Conservation (phyloP, 2,113 vertebrate genomes). For the Eurystomus gularis region DNA sequence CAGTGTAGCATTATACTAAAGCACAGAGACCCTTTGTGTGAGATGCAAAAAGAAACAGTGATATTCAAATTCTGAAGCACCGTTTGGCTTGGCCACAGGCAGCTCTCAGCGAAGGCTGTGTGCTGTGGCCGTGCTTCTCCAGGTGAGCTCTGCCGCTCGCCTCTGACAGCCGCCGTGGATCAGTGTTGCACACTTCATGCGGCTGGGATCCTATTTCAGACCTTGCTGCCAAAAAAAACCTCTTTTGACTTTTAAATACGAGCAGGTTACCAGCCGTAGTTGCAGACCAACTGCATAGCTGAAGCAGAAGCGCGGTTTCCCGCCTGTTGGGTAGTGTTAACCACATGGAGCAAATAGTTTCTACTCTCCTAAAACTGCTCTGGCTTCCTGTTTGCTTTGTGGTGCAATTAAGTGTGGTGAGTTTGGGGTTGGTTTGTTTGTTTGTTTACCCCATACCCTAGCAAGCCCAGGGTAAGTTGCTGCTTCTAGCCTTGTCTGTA, state of each 20-base stretch:
- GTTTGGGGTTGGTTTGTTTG: neutral
- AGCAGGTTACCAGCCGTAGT: neutral
- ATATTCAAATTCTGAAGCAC: neutral
- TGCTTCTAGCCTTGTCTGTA: neutral
- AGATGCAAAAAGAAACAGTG: neutral
- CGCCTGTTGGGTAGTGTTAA: neutral
- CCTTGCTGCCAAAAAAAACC: neutral
- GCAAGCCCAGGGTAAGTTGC: neutral
- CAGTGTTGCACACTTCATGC: fast-evolving
- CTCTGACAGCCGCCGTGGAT: fast-evolving
- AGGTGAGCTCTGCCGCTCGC: neutral
- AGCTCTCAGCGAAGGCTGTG: fast-evolving
- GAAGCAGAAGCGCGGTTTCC: neutral
- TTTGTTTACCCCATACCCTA: neutral
- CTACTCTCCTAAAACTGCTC: neutral
- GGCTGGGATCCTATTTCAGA: neutral
- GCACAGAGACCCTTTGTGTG: neutral
- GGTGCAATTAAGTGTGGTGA: neutral
- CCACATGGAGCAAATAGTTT: conserved; percentile 21
- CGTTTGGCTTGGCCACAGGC: neutral
- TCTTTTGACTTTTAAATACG: neutral
- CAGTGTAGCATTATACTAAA: fast-evolving
- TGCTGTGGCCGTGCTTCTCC: neutral
- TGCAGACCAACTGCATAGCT: neutral
- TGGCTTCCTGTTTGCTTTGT: conserved; percentile 51